phyloP scores from a whole-genome alignment of 2,888 invertebrate species.

The Brachyptera putata region DNA sequence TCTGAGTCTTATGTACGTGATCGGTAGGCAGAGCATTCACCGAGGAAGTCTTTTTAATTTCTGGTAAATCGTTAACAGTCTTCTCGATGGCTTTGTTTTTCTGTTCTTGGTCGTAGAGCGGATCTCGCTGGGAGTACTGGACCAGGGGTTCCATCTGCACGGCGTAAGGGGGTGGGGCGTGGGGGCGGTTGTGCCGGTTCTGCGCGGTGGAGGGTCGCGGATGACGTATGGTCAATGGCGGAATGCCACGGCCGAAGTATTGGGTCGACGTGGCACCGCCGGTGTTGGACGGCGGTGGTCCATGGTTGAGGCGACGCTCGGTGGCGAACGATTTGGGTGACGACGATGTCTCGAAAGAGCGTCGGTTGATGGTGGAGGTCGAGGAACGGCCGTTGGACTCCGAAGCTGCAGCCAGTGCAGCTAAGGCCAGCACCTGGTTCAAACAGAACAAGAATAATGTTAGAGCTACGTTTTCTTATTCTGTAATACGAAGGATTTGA shows the following conservation, averaged over 20 bases:
- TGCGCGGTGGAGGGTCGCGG: constrained; percentile 2
- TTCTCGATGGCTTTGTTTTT: constrained; percentile 16
- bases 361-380: background rate
- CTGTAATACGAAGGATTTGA: no score
- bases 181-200: constrained; percentile 24
- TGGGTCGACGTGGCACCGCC: constrained; percentile 25
- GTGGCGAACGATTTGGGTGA: constrained; percentile 3
- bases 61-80: constrained; percentile 19
- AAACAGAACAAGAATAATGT: constrained; percentile 1
- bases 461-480: no score
- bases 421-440: constrained; percentile 7
- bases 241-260: constrained; percentile 30
- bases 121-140: constrained; percentile 75
- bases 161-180: constrained; percentile 61
- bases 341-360: constrained; percentile 3
- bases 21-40: constrained; percentile 6
- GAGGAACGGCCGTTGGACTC: background rate
- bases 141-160: constrained; percentile 77
- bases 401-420: constrained; percentile 19
- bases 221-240: constrained; percentile 29
- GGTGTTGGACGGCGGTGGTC: constrained; percentile 4
- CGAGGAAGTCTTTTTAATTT: constrained; percentile 9
- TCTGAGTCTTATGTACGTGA: constrained; percentile 15
- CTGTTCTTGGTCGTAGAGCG: constrained; percentile 49
- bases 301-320: constrained; percentile 16